Evolutionary conservation across 2,797 vertebrate genomes (phyloP).

Genomic region (Hoplostethus atlanticus): DNA sequence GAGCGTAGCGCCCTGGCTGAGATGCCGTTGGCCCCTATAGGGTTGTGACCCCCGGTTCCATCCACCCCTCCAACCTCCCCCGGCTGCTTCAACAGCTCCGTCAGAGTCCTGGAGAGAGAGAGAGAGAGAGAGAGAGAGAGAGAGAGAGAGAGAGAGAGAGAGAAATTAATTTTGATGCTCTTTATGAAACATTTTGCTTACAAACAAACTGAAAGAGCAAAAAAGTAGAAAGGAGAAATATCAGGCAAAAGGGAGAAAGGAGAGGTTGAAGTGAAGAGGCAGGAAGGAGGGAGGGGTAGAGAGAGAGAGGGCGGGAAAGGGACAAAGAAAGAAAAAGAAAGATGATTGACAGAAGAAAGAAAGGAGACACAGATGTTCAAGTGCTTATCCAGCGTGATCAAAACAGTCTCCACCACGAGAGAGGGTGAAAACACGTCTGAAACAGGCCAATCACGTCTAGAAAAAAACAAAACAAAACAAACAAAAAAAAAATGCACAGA

Average conservation of each 20-base stretch:
- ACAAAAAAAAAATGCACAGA: constrained; percentile 25
- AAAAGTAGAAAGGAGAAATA: neutral
- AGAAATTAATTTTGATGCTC: neutral
- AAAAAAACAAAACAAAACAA: constrained; percentile 32
- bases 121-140: constrained; percentile 8
- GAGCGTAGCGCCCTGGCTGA: constrained; percentile 84
- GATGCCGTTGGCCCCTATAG: constrained; percentile 88
- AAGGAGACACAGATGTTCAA: constrained; percentile 1
- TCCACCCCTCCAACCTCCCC: constrained; percentile 83
- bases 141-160: neutral
- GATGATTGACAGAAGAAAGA: constrained; percentile 13
- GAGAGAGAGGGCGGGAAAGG: neutral
- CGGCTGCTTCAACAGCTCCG: constrained; percentile 94
- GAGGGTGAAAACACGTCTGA: neutral
- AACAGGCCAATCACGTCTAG: constrained; percentile 31
- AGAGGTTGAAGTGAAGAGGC: no score
- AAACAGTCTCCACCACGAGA: neutral
- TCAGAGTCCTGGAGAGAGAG: constrained; percentile 86
- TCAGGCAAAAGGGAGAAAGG: no score
- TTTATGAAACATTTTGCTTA: neutral
- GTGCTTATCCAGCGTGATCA: neutral
- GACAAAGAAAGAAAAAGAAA: neutral
- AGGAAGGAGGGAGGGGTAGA: neutral
- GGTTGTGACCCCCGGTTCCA: constrained; percentile 87
- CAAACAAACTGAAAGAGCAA: neutral